Conservation (phyloP, 2,888 invertebrate species). For the Pocota personata region DNA sequence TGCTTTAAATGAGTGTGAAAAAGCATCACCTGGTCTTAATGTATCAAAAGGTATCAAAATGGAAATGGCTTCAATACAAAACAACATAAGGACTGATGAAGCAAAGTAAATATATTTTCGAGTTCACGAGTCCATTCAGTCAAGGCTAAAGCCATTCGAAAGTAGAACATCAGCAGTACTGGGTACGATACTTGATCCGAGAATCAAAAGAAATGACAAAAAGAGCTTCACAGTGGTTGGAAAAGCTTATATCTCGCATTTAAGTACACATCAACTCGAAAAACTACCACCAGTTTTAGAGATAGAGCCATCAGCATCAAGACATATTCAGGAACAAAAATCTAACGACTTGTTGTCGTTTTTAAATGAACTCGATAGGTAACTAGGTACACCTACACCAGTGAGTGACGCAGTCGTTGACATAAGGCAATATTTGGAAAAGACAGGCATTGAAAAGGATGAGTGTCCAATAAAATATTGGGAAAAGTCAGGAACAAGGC, state of each 20-base stretch:
- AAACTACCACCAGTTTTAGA: background rate
- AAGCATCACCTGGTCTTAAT: background rate
- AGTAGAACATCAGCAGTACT: conserved; percentile 9
- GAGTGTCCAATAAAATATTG: background rate
- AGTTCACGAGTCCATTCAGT: background rate
- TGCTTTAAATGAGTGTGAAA: background rate
- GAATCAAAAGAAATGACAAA: conserved; percentile 18
- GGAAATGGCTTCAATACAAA: background rate
- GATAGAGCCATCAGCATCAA: background rate
- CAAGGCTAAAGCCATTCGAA: background rate
- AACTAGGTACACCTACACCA: conserved; percentile 23
- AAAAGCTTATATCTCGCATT: background rate
- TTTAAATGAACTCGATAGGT: conserved; percentile 3
- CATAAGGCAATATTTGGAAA: conserved; percentile 21
- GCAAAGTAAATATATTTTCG: background rate
- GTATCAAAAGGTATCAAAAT: conserved; percentile 17
- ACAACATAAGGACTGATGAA: background rate
- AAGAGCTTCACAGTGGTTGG: background rate
- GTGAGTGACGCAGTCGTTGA: conserved; percentile 18
- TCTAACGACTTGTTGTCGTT: background rate
- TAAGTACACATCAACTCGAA: background rate
- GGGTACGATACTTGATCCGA: background rate
- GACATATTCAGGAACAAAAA: background rate
- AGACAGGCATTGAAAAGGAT: background rate
- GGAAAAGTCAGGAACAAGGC: background rate